Conservation (phyloP, 2,888 invertebrate species). For the Aphidoletes aphidimyza region DNA sequence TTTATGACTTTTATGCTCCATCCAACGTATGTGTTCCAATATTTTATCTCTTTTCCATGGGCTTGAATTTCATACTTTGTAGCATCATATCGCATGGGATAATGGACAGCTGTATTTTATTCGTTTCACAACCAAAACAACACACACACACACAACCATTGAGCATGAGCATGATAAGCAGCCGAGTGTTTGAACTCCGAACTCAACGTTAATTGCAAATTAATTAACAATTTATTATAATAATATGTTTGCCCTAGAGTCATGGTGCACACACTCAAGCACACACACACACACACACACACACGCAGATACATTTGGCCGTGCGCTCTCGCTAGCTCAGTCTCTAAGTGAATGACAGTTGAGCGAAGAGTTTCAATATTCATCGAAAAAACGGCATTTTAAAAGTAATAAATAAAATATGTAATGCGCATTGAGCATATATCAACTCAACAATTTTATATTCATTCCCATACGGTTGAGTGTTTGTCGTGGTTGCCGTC, state of each 20-base stretch:
- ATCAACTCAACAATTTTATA: neutral
- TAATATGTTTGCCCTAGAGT: conserved; percentile 42
- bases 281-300: too few species aligned
- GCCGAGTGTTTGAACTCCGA: conserved; percentile 36
- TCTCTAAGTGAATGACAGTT: neutral
- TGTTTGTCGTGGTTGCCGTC: too few species aligned
- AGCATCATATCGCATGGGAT: neutral
- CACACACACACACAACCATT: neutral
- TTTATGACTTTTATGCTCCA: too few species aligned
- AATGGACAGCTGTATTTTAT: neutral
- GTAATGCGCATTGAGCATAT: neutral
- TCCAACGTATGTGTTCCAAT: too few species aligned
- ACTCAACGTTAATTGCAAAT: conserved; percentile 46
- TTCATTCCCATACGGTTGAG: too few species aligned
- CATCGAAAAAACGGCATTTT: neutral
- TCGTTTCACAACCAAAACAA: neutral
- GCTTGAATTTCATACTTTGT: too few species aligned
- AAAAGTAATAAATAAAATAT: conserved; percentile 1
- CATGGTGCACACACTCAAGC: neutral
- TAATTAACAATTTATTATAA: conserved; percentile 49
- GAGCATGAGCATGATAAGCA: conserved; percentile 12
- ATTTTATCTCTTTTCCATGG: too few species aligned
- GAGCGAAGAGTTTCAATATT: neutral
- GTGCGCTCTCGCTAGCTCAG: too few species aligned
- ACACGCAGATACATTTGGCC: too few species aligned